Conservation (phyloP, 1,140 invertebrate genomes). For the Rhizoglyphus robini region DNA sequence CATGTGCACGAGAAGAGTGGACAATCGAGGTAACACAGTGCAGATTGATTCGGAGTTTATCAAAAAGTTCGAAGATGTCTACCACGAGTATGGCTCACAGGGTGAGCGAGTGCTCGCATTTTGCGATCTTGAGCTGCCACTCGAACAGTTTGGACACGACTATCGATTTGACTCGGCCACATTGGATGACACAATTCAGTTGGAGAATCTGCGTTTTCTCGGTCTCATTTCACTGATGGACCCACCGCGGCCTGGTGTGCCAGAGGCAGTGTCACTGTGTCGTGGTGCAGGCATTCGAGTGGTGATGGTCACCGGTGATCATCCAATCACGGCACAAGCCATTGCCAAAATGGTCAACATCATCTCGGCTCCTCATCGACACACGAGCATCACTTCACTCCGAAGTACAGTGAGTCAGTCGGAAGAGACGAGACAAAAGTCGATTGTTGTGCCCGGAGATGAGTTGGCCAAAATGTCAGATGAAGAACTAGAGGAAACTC, state of each 20-base stretch:
- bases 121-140: conserved; percentile 28
- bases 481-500: conserved; percentile 81
- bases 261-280: conserved; percentile 31
- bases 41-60: conserved; percentile 28
- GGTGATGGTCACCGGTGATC: conserved; percentile 28
- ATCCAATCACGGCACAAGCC: conserved; percentile 34
- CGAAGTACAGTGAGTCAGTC: conserved; percentile 54
- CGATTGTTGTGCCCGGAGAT: conserved; percentile 85
- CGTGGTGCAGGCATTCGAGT: conserved; percentile 31
- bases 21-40: conserved; percentile 10
- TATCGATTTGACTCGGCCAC: conserved; percentile 29
- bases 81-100: conserved; percentile 44
- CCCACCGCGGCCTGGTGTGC: conserved; percentile 47
- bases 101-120: conserved; percentile 44
- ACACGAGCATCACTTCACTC: conserved; percentile 64
- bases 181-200: conserved; percentile 31
- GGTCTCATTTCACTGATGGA: conserved; percentile 37
- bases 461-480: conserved; percentile 78
- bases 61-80: conserved; percentile 41
- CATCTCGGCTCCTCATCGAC: conserved; percentile 37
- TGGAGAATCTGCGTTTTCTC: conserved; percentile 33
- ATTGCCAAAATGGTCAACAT: conserved; percentile 43
- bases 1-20: conserved; percentile 53
- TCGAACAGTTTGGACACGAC: conserved; percentile 34
- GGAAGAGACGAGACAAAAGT: conserved; percentile 49